Base-by-base conservation (phyloP, 2,113 vertebrate genomes). In the Cygnus atratus region DNA sequence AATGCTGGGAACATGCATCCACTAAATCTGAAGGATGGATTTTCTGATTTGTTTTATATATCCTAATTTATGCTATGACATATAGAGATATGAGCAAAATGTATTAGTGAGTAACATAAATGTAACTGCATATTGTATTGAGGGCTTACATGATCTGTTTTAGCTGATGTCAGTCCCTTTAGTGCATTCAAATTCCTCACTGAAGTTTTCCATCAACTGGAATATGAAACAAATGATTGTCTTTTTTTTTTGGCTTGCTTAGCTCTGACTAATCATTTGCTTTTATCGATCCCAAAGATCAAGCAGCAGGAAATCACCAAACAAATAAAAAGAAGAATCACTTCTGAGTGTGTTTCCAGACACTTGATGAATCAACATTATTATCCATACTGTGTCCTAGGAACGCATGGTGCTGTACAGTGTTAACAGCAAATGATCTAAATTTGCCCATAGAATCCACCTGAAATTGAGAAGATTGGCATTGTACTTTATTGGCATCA, bases 201-300 rank as follows among this genome's bases (percentile, higher is more conserved):
- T 71, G 77, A 96, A 78, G 39, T 70, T 92, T 96, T 87, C 62
- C 13, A 65, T 88, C 48, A 58, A 25, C 43, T 55, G 88, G 41
- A 93, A 92, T 39, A 62, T 19, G 54, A 92, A 84, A 92, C 35
- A 92, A 96, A 90, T 31, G 0, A 59, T 11, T 46, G 67, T 20
- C 7, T 25, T 52, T 26, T 52, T 52, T 50, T 48, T 24, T 84
- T 80, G 33, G 16, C 5, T 2, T 82, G 44, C 57, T 93, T 84
- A 84, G 70, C 26, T 96, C 88, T 95, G 91, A 95, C 84, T 89
- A 88, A 95, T 66, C 48, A 84, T 95, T 95, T 84, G 24, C 22
- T 96, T 96, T 95, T 93, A 96, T 94, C 93, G 80, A 96, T 89
- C 77, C 58, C 88, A 91, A 76, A 88, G 62, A 79, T 50, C 59